phyloP scores from a whole-genome alignment of 2,888 invertebrate species.

The Nowickia ferox region DNA sequence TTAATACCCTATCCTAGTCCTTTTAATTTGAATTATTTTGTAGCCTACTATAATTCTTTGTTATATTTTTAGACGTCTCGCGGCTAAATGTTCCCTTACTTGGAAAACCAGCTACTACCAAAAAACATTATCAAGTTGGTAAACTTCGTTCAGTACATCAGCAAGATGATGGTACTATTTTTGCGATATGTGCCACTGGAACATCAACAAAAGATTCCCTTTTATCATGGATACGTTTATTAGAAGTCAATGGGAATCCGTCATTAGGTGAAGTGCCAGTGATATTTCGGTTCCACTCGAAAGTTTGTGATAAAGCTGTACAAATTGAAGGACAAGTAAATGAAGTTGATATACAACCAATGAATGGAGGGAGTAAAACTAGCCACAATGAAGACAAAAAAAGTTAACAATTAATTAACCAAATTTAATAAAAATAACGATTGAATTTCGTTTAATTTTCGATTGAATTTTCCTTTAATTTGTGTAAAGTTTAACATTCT shows the following conservation, averaged over 20 bases:
- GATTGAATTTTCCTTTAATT: constrained; percentile 27
- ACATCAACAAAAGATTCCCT: constrained; percentile 95
- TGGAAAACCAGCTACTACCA: constrained; percentile 83
- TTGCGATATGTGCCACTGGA: constrained; percentile 95
- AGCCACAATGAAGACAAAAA: constrained; percentile 25
- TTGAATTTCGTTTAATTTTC: constrained; percentile 27
- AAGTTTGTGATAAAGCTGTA: constrained; percentile 75
- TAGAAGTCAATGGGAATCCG: constrained; percentile 91
- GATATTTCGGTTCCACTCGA: constrained; percentile 91
- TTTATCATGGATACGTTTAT: constrained; percentile 93
- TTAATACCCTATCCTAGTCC: not conserved
- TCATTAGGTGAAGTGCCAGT: constrained; percentile 90
- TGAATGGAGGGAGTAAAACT: not conserved
- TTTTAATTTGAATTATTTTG: not conserved
- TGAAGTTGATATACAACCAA: constrained; percentile 19
- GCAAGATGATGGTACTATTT: constrained; percentile 95
- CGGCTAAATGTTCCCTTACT: constrained; percentile 86
- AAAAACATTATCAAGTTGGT: constrained; percentile 82
- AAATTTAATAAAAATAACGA: constrained; percentile 28
- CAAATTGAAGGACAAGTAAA: constrained; percentile 75
- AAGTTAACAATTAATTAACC: constrained; percentile 63
- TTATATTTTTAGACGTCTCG: constrained; percentile 86
- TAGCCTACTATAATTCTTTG: not conserved
- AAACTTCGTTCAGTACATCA: constrained; percentile 91
- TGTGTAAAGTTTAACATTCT: constrained; percentile 35